These are phyloP conservation scores for Drosophila antonietae DNA, from an alignment of 2,888 invertebrate genomes.

Conservation along the genomic window DNA sequence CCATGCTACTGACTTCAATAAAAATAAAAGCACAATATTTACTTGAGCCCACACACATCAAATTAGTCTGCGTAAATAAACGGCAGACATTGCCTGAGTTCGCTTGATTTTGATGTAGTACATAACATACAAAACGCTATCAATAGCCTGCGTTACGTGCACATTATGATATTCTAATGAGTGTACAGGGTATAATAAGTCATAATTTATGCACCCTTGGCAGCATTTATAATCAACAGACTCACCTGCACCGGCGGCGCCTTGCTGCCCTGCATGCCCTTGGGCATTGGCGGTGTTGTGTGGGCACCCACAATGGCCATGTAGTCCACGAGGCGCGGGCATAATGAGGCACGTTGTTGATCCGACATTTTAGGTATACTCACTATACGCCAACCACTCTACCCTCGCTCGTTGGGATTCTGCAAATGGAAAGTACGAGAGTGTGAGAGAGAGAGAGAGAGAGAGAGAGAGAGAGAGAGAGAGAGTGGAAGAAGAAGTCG, in stretches of 20 bases:
- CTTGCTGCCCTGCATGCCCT: slow-evolving; percentile 87
- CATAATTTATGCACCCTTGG: slow-evolving; percentile 13
- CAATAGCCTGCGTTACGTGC: not conserved
- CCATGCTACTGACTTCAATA: not conserved
- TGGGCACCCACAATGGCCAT: slow-evolving; percentile 97
- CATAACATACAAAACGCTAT: not conserved
- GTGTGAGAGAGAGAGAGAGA: not conserved
- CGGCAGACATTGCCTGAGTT: not conserved
- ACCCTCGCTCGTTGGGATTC: slow-evolving; percentile 31
- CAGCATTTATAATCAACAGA: slow-evolving; percentile 20
- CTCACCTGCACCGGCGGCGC: slow-evolving; percentile 91
- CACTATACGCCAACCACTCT: slow-evolving; percentile 13
- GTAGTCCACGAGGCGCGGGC: slow-evolving; percentile 97
- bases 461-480: not conserved
- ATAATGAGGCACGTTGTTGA: slow-evolving; percentile 91
- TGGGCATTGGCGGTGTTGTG: slow-evolving; percentile 86
- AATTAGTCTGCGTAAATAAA: slow-evolving; percentile 5
- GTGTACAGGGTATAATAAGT: slow-evolving; percentile 1
- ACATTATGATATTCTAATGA: not conserved
- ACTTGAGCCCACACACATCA: not conserved
- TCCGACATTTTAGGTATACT: slow-evolving; percentile 84
- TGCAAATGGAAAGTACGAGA: slow-evolving; percentile 21
- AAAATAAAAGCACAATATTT: slow-evolving; percentile 4
- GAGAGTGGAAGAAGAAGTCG: too few species aligned
- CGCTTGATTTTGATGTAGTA: not conserved